Base-by-base conservation (phyloP, 2,113 vertebrate species). In the Carassius auratus region DNA sequence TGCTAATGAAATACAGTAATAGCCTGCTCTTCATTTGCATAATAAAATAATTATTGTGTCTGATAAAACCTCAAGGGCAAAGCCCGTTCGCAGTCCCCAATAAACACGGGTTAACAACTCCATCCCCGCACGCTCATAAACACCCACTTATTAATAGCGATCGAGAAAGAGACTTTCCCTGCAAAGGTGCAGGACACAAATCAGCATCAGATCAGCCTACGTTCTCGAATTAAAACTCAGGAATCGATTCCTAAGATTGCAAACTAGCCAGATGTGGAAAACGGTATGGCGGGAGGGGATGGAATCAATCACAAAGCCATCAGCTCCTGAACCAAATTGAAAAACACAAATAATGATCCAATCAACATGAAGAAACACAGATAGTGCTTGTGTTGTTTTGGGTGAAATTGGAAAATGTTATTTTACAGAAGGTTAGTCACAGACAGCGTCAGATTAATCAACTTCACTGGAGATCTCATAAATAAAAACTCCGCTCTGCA, bases 1-100 rank as follows among this genome's bases (percentile, higher is more conserved):
- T 79, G 77, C 92, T 95, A 95, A 95, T 95, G 93, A 95, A 95
- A 95, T 95, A 42, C 38, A 8, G 38, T 42, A 95, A 95, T 94
- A 89, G 92, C 2, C 85, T 80, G 62, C 64, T 77, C 84, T 90
- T 94, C 92, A 95, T 95, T 95, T 94, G 90, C 95, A 95, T 95
- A 94, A 93, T 94, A 94, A 93, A 95, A 95, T 94, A 93, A 95
- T 95, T 93, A 95, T 92, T 90, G 92, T 89, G 91, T 92, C 91
- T 93, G 93, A 95, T 95, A 92, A 94, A 93, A 76, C 89, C 94
- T 95, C 93, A 94, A 94, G 94, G 93, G 93, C 93, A 93, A 90
- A 91, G 88, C 90, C 87, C 42, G 76, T 73, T 87, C 84, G 42
- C 71, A 81, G 82, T 85, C 45, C 61, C 36, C 33, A 74, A 88